These are phyloP conservation scores for Drosophila diplacantha DNA, from an alignment of 2,888 invertebrate species.

Conservation along the genomic window DNA sequence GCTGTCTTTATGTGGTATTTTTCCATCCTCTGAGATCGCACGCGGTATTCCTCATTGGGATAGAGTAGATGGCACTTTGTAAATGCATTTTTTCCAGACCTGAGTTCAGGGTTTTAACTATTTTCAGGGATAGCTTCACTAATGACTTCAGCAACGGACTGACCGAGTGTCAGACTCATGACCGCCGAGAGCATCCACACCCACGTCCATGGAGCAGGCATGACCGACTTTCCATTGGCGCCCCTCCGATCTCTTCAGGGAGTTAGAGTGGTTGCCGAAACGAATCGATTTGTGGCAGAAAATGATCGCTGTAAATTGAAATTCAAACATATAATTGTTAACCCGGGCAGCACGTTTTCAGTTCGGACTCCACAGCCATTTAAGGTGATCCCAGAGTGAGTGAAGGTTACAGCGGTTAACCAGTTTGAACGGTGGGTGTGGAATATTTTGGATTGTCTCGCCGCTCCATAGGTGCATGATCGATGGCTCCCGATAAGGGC, in stretches of 20 bases:
- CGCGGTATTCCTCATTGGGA: constrained; percentile 4
- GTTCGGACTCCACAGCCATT: constrained; percentile 25
- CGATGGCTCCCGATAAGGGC: constrained; percentile 7
- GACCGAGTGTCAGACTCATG: constrained; percentile 8
- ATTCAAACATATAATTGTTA: constrained; percentile 42
- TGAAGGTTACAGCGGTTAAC: constrained; percentile 30
- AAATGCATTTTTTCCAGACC: neutral
- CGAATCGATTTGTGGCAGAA: constrained; percentile 47
- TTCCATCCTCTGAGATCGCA: neutral
- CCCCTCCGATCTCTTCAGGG: constrained; percentile 4
- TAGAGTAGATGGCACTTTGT: constrained; percentile 1
- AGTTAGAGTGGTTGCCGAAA: constrained; percentile 27
- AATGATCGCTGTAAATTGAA: constrained; percentile 42
- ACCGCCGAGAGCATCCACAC: constrained; percentile 33
- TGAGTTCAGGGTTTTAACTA: neutral
- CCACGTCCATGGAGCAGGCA: constrained; percentile 41
- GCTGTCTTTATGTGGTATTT: constrained; percentile 3
- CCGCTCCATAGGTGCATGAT: constrained; percentile 11
- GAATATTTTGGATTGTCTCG: constrained; percentile 15
- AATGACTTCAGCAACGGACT: neutral
- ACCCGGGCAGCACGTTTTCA: constrained; percentile 31
- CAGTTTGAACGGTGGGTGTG: constrained; percentile 32
- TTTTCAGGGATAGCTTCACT: neutral
- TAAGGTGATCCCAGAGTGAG: constrained; percentile 16
- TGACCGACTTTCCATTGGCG: constrained; percentile 29